A percentile compares a stretch with the other conserved stretches of the same genome.
phyloP scores from a whole-genome alignment of 2,113 vertebrate species.

The Chamaetylas fuelleborni region DNA sequence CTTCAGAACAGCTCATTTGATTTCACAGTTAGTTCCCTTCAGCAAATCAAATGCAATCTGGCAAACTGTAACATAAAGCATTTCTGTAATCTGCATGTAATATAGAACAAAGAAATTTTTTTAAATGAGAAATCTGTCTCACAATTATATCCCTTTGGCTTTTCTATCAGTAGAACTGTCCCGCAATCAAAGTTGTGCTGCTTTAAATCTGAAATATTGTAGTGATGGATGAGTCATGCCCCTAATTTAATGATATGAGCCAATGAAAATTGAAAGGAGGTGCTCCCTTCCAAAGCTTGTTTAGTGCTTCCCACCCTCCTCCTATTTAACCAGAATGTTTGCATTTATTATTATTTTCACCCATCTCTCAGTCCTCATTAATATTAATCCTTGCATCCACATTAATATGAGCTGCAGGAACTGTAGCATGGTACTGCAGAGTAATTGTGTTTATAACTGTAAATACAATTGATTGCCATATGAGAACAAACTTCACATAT shows the following conservation, averaged over 20 bases:
- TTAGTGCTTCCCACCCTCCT: not conserved
- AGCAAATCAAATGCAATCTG: not conserved
- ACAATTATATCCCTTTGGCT: not conserved
- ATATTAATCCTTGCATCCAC: not conserved
- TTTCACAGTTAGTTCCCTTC: not conserved
- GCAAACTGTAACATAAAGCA: not conserved
- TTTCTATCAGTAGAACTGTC: not conserved
- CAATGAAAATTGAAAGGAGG: not conserved
- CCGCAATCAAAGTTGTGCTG: not conserved
- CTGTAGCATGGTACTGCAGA: not conserved
- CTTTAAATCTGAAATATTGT: not conserved
- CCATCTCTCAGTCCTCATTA: not conserved
- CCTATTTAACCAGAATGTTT: conserved; percentile 20
- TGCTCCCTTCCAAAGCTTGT: not conserved
- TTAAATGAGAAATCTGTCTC: not conserved
- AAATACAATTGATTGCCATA: not conserved
- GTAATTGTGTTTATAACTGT: not conserved
- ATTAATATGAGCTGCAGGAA: not conserved
- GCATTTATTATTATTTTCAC: conserved; percentile 40
- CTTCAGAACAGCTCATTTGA: not conserved
- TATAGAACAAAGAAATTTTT: not conserved
- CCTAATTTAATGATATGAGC: not conserved
- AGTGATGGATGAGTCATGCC: not conserved
- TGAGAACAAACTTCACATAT: not conserved
- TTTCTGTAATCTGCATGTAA: not conserved